Conservation (phyloP, 2,113 vertebrate species). For the Paradisaea rubra region DNA sequence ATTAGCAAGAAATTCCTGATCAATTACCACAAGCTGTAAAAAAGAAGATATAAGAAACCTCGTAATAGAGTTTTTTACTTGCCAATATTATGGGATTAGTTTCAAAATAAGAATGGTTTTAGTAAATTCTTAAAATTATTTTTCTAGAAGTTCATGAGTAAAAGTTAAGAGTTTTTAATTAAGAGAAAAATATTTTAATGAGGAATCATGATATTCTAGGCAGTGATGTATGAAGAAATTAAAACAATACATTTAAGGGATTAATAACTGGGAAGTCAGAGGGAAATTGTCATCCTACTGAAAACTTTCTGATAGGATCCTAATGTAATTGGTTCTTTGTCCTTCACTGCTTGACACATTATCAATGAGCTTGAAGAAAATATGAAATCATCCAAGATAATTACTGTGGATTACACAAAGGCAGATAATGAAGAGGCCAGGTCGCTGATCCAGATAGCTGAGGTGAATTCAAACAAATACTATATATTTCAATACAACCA, state of each 20-base stretch:
- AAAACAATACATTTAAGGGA: neutral
- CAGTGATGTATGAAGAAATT: neutral
- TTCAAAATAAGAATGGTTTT: neutral
- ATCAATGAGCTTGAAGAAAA: constrained; percentile 47
- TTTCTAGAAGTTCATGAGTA: neutral
- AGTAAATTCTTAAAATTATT: neutral
- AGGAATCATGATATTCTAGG: neutral
- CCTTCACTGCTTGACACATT: constrained; percentile 40
- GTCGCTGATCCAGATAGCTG: neutral
- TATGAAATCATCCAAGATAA: constrained; percentile 17
- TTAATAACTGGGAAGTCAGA: constrained; percentile 21
- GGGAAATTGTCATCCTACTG: neutral
- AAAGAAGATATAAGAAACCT: neutral
- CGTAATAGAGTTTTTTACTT: neutral
- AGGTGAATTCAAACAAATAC: neutral
- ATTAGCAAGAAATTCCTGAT: neutral
- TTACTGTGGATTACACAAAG: neutral
- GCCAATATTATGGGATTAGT: neutral
- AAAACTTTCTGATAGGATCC: constrained; percentile 1
- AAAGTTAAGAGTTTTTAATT: neutral
- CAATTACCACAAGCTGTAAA: neutral
- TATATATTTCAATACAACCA: neutral
- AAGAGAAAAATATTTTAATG: neutral
- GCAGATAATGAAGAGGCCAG: neutral
- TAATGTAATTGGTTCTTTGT: constrained; percentile 31